phyloP scores from a whole-genome alignment of 2,113 vertebrate species.

The Phyllostomus hastatus region DNA sequence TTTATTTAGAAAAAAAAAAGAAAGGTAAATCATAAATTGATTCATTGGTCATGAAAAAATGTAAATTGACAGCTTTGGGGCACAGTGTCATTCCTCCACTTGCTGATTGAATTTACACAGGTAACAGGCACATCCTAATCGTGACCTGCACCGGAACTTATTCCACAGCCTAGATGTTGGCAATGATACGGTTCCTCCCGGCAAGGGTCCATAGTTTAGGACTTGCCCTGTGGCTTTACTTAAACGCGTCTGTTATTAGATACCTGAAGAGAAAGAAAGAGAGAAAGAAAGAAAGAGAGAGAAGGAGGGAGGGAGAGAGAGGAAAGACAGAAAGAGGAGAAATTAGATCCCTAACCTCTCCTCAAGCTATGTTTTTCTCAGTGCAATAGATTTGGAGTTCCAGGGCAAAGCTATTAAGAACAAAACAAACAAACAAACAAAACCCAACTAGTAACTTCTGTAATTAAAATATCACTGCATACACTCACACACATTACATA shows the following conservation, averaged over 20 bases:
- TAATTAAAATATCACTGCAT: conserved; percentile 19
- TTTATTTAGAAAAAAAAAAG: background rate
- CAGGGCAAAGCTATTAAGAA: background rate
- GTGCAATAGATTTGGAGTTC: conserved; percentile 4
- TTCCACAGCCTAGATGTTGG: background rate
- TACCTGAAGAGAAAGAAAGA: background rate
- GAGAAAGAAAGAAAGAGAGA: background rate
- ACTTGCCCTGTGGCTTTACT: background rate
- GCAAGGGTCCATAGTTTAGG: background rate
- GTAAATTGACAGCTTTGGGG: conserved; percentile 9
- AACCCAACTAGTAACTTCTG: background rate
- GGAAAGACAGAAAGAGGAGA: background rate
- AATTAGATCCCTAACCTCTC: background rate
- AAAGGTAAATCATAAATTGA: conserved; percentile 34
- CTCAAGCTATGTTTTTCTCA: conserved; percentile 10
- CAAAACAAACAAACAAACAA: background rate
- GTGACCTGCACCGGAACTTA: background rate
- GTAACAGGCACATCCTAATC: conserved; percentile 13
- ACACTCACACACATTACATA: background rate
- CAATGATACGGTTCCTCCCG: background rate
- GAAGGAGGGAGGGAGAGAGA: background rate
- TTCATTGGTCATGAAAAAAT: conserved; percentile 43
- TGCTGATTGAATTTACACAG: conserved; percentile 1
- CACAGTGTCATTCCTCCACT: background rate
- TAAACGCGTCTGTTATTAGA: background rate